Evolutionary conservation across 92 coral and sea anemone species (phyloP), one percentile per base, ranked within the genome.

Genomic region (Umimayanthus chanpuru): DNA sequence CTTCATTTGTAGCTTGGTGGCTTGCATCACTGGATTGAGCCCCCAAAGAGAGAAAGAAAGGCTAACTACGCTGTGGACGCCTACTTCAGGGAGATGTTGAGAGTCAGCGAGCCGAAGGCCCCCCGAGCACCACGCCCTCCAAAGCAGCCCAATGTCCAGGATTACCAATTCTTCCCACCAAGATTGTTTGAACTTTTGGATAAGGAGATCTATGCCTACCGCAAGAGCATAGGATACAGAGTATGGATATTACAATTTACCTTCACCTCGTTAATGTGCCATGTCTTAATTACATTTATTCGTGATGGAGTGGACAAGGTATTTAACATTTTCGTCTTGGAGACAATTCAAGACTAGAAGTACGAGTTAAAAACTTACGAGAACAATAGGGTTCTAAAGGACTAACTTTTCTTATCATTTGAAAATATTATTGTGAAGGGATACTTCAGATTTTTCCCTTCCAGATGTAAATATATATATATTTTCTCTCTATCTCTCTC

Each of bases 91-190:
- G 99, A 97, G 85, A 96, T 96, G 90, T 79, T 97, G 66, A 88
- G 99, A 86, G 98, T 97, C 82, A 97, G 98, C 50, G 99, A 97
- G 73, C 99, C 99, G 55, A 97, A 97, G 86, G 98, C 98, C 50
- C 99, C 99, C 30, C 93, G 92, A 93, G 99, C 99, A 18, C 99
- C 99, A 32, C 94, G 99, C 67, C 99, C 99, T 5, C 99, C 99
- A 18, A 97, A 93, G 86, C 99, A 97, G 70, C 99, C 99, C 79
- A 95, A 96, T 80, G 99, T 97, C 55, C 99, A 97, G 85, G 99
- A 97, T 80, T 97, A 97, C 83, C 99, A 97, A 75, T 97, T 97
- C 88, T 97, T 97, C 86, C 99, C 99, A 16, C 98, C 99, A 71
- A 90, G 99, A 86, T 96, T 97, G 55, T 97, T 97, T 89, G 99